Evolutionary conservation across 2,113 vertebrate genomes (phyloP), one percentile per base, ranked within the genome.

Genomic region (Stigmatopora nigra): DNA sequence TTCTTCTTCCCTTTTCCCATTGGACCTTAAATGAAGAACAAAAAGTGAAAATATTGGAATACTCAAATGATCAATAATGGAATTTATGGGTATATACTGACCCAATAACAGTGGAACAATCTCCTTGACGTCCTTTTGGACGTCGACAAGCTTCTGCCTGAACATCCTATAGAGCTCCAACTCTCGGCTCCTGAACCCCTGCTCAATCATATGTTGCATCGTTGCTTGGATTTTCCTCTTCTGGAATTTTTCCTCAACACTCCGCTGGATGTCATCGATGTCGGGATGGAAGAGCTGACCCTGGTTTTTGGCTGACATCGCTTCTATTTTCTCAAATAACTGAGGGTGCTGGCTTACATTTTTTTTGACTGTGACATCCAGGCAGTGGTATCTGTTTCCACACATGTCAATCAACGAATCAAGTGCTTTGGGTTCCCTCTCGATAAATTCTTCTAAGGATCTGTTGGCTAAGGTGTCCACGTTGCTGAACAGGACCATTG

Each of bases 241-340:
- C 1, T 8, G 49, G 57, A 71, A 55, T 55, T 44, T 80, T 15
- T 81, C 73, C 0, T 74, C 62, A 5, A 78, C 48, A 52, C 57
- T 75, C 35, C 22, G 3, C 5, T 71, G 7, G 55, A 74, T 8
- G 1, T 68, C 38, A 0, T 16, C 52, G 38, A 70, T 65, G 36
- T 83, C 44, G 0, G 77, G 69, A n/a, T 44, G n/a, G 68, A 82
- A 83, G 5, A 71, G 56, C 44, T 3, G 35, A 0, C 61, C 57
- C 1, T 5, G 31, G 48, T 82, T 80, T 15, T 12, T 74, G 59
- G 64, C 65, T 61, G 73, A 71, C 75, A 82, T 82, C 52, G 79
- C 78, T 6, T 86, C 82, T 14, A 84, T 76, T 71, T 84, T 83
- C 65, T 79, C 61, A 49, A 81, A 77, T 15, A 88, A 74, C 65